Evolutionary conservation across 2,888 invertebrate species (phyloP).

Genomic region (Cheilosia soror): DNA sequence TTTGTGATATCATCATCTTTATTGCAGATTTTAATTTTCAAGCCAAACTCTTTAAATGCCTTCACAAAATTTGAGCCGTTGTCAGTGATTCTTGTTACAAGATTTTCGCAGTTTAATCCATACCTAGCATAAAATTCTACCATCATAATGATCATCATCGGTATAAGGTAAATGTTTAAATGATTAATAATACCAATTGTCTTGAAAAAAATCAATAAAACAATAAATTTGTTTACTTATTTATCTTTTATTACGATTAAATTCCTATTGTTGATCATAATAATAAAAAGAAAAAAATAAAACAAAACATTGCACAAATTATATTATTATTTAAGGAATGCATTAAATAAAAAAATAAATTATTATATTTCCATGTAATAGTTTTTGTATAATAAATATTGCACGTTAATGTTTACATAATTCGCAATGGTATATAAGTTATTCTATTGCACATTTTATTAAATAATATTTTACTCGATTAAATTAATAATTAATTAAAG

Average conservation of each 20-base stretch:
- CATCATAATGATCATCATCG: no score
- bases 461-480: background rate
- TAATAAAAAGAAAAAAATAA: conserved; percentile 30
- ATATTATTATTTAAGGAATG: conserved; percentile 4
- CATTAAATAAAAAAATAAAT: conserved; percentile 18
- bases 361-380: conserved; percentile 7
- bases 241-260: conserved; percentile 10
- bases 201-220: no score
- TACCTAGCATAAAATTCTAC: no score
- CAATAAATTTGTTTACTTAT: background rate
- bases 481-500: conserved; percentile 32
- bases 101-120: no score
- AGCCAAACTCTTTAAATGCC: no score
- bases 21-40: no score
- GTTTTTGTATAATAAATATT: conserved; percentile 55
- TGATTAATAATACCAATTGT: no score
- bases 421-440: conserved; percentile 55
- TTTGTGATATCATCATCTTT: no score
- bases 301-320: conserved; percentile 32
- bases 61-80: no score
- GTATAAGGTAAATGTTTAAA: no score
- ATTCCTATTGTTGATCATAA: conserved; percentile 20
- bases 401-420: conserved; percentile 38
- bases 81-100: no score
- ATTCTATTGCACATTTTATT: conserved; percentile 59